phyloP scores from a whole-genome alignment of 2,888 invertebrate genomes.

The Cephus spinipes region DNA sequence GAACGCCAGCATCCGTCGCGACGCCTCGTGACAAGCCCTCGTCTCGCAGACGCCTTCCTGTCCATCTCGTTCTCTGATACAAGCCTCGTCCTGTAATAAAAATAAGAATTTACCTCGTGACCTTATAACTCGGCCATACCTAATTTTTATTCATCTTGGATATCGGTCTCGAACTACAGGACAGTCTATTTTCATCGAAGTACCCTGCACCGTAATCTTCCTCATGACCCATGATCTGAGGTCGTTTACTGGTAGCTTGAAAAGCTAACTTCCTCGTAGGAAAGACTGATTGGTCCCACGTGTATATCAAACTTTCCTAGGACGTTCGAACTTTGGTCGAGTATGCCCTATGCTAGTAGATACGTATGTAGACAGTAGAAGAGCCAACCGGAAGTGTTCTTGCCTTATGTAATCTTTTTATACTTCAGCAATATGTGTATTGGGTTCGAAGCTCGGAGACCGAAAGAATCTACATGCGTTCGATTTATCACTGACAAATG shows the following conservation, averaged over 20 bases:
- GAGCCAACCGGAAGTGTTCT: not conserved
- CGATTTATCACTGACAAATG: not conserved
- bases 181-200: not conserved
- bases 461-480: not conserved
- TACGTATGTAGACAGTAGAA: not conserved
- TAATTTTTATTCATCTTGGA: not conserved
- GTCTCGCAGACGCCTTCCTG: conserved; percentile 59
- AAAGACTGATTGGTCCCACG: not conserved
- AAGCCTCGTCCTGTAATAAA: conserved; percentile 61
- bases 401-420: not conserved
- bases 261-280: not conserved
- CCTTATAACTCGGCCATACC: not conserved
- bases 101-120: not conserved
- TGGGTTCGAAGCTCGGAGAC: not conserved
- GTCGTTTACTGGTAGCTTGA: not conserved
- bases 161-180: not conserved
- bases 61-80: conserved; percentile 58
- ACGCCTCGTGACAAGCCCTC: conserved; percentile 60
- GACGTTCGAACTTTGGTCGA: not conserved
- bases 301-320: not conserved
- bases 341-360: not conserved
- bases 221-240: not conserved
- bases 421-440: not conserved
- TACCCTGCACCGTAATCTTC: not conserved
- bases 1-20: conserved; percentile 59